Base-by-base conservation (phyloP, 2,113 vertebrate genomes). In the Corapipo altera region DNA sequence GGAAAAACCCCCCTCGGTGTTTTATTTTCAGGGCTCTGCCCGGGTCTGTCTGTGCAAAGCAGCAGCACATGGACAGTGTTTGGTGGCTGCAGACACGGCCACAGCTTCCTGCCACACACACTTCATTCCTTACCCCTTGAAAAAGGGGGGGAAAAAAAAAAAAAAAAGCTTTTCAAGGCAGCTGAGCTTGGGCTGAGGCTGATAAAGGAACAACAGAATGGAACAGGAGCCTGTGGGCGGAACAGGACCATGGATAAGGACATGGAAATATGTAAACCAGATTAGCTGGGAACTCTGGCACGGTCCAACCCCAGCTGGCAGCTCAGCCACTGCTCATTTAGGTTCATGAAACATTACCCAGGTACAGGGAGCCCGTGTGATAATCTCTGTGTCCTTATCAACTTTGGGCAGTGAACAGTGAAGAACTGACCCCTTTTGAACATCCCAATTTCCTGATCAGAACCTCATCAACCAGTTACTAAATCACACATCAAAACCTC, bases 301-400 rank as follows among this genome's bases (percentile, higher is more conserved):
- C 1, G 2, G 55, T 28, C 3, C 1, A 6, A 4, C 1, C 54
- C 84, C 82, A 33, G 57, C 69, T 14, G 69, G 39, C 30, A 85
- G 59, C 51, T n/a, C 71, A n/a, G 51, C 51, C 49, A 16, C 58
- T 18, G 15, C 2, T 33, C n/a, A 0, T 2, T 5, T 3, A 17
- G 81, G 12, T 3, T 17, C 9, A 11, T 4, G 14, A 33, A 16
- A 24, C 32, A 4, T 6, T 1, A 5, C 2, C 46, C 4, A 3
- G 2, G 44, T 18, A 2, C n/a, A 24, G 33, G 8, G 54, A 69
- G 61, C n/a, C 35, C 26, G 5, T 4, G 6, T 0, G 1, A n/a
- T 13, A 7, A 49, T 1, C 35, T 15, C 15, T 9, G 39, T 6
- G 57, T n/a, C 55, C 20, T 5, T 30, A 15, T 8, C 62, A 59